A percentile compares a stretch with the other conserved stretches of the same genome.
Evolutionary conservation across 2,797 vertebrate genomes (phyloP).

Genomic region (Psittacula derbiana): DNA sequence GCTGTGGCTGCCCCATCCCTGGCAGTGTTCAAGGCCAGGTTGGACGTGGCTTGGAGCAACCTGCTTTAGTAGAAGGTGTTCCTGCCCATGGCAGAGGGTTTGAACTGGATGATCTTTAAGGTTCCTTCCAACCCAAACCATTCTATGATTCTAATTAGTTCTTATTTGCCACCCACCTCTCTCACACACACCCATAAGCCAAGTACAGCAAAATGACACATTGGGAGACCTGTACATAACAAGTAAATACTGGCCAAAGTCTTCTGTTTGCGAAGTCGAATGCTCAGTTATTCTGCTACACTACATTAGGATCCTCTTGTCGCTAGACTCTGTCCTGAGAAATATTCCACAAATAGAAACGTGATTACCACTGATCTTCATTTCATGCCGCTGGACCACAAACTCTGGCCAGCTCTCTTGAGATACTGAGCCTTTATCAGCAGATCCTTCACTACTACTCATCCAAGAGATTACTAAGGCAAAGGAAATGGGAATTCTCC

Average conservation of each 20-base stretch:
- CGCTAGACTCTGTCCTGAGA: not conserved
- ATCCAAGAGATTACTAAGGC: not conserved
- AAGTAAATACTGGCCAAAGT: not conserved
- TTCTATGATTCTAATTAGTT: not conserved
- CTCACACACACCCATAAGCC: fast-evolving
- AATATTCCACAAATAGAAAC: not conserved
- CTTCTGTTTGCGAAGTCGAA: not conserved
- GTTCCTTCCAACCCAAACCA: not conserved
- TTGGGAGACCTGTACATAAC: not conserved
- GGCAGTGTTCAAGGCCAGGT: not conserved
- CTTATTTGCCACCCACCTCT: not conserved
- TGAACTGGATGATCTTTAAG: not conserved
- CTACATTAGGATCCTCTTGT: not conserved
- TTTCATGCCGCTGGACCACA: not conserved
- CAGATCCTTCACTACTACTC: not conserved
- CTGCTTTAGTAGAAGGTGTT: not conserved
- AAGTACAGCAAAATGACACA: not conserved
- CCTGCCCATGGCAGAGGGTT: not conserved
- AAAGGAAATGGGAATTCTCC: not conserved
- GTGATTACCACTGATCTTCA: not conserved
- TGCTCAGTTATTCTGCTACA: not conserved
- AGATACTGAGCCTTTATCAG: not conserved
- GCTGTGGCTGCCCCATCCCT: not conserved
- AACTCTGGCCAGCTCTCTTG: not conserved
- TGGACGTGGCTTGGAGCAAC: not conserved